Evolutionary conservation across 2,888 invertebrate species (phyloP).

Genomic region (Mylabris sibirica): DNA sequence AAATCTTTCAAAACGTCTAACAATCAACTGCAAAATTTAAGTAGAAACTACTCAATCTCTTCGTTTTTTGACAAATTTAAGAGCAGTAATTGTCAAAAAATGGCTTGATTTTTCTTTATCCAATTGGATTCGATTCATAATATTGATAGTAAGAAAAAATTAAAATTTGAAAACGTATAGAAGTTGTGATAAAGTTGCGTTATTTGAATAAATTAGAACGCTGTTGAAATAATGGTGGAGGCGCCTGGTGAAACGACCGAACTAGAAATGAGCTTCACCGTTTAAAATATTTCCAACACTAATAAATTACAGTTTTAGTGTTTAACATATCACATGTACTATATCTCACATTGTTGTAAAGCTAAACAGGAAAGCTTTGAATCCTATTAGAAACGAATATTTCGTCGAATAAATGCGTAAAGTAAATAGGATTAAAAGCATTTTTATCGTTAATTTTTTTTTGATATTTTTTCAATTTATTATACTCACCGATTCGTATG

Average conservation of each 20-base stretch:
- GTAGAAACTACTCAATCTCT: too few species aligned
- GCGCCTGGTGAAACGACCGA: background rate
- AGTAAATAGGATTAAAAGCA: background rate
- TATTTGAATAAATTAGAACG: background rate
- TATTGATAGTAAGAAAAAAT: too few species aligned
- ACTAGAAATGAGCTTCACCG: background rate
- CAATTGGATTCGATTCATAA: too few species aligned
- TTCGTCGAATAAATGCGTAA: background rate
- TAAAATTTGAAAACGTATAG: too few species aligned
- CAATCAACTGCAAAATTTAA: too few species aligned
- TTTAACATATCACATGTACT: background rate
- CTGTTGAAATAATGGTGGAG: constrained; percentile 6
- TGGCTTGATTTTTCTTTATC: too few species aligned
- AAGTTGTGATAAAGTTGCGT: background rate
- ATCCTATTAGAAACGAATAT: constrained; percentile 11
- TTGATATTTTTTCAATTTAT: background rate
- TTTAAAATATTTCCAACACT: background rate
- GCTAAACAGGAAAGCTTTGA: background rate
- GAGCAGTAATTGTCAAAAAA: too few species aligned
- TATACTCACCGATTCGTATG: constrained; percentile 69
- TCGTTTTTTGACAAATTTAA: too few species aligned
- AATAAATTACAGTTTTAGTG: background rate
- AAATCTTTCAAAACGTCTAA: too few species aligned
- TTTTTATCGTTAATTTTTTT: background rate
- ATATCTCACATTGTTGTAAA: background rate